Evolutionary conservation across 2,797 vertebrate species (phyloP).

Genomic region (Luscinia luscinia): DNA sequence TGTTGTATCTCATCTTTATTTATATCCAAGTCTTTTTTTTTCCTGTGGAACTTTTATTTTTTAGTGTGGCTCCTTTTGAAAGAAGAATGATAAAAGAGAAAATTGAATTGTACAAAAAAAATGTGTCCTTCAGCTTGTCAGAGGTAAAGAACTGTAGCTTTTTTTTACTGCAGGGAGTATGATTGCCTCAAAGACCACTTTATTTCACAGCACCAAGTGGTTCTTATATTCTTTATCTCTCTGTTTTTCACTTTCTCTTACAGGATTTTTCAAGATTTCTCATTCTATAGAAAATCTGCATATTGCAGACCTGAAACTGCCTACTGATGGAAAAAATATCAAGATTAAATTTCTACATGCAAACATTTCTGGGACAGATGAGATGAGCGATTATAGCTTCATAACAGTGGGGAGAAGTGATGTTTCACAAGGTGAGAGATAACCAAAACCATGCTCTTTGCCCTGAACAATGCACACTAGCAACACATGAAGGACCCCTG

Average conservation of each 20-base stretch:
- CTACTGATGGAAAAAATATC: background rate
- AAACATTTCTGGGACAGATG: background rate
- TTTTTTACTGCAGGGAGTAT: background rate
- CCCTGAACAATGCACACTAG: background rate
- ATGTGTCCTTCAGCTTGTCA: background rate
- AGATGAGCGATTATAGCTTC: background rate
- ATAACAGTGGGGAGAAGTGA: background rate
- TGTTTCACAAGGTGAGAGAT: background rate
- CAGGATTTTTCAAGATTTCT: background rate
- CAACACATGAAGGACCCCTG: rapidly evolving
- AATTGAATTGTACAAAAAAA: background rate
- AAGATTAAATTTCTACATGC: background rate
- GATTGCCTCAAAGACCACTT: background rate
- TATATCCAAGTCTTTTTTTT: background rate
- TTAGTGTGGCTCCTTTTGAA: background rate
- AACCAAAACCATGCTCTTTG: background rate
- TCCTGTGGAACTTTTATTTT: background rate
- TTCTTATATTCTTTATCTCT: background rate
- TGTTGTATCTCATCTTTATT: background rate
- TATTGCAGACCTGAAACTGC: background rate
- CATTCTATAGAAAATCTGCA: background rate
- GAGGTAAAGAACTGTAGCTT: background rate
- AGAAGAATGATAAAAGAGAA: background rate
- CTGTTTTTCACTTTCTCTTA: background rate
- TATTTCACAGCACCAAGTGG: background rate